These are phyloP conservation scores for Gadus chalcogrammus DNA, from an alignment of 2,113 vertebrate genomes.

Conservation along the genomic window DNA sequence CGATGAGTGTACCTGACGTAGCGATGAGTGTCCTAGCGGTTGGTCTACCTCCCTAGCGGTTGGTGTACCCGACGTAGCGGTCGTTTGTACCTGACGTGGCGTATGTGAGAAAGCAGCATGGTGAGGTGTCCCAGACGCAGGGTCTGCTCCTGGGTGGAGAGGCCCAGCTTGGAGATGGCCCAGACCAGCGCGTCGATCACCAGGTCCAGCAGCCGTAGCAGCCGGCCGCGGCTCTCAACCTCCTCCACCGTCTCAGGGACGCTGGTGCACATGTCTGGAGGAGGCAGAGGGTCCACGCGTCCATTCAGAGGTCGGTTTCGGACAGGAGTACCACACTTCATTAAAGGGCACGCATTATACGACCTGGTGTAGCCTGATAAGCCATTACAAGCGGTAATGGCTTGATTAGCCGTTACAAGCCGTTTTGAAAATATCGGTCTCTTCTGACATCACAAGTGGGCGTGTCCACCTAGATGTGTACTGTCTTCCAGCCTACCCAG, in stretches of 20 bases:
- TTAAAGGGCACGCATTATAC: too few relatives aligned
- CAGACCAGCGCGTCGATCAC: slow-evolving; percentile 92
- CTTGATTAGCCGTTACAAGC: too few relatives aligned
- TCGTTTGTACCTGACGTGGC: slow-evolving; percentile 85
- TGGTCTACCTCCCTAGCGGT: neutral
- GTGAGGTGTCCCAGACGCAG: slow-evolving; percentile 86
- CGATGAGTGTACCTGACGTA: too few relatives aligned
- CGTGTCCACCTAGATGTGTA: too few relatives aligned
- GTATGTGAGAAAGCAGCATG: slow-evolving; percentile 93
- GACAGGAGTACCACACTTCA: too few relatives aligned
- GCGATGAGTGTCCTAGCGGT: neutral
- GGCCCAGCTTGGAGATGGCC: slow-evolving; percentile 87
- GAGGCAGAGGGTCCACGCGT: too few relatives aligned
- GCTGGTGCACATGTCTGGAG: slow-evolving; percentile 78
- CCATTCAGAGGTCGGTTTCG: too few relatives aligned
- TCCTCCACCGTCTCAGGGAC: slow-evolving; percentile 74
- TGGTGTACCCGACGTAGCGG: neutral
- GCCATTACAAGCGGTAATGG: too few relatives aligned
- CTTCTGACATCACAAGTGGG: too few relatives aligned
- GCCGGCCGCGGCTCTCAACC: slow-evolving; percentile 81
- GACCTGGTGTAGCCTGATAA: too few relatives aligned
- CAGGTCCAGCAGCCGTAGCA: slow-evolving; percentile 82
- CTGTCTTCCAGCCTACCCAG: too few relatives aligned
- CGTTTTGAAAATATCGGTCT: too few relatives aligned
- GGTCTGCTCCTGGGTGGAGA: slow-evolving; percentile 85